Evolutionary conservation across 2,888 invertebrate genomes (phyloP).

Genomic region (Temnothorax unifasciatus): DNA sequence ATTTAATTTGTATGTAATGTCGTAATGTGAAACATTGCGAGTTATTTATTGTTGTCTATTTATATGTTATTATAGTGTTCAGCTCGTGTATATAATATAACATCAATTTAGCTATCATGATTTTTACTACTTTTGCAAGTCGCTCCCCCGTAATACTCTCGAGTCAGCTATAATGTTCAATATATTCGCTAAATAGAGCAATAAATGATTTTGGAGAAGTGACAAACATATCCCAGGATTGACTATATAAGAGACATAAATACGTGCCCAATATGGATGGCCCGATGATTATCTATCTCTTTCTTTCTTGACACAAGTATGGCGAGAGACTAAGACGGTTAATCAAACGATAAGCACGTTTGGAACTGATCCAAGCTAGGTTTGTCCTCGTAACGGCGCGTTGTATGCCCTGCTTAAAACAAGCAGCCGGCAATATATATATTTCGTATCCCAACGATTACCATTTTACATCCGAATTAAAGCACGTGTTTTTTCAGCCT

Average conservation of each 20-base stretch:
- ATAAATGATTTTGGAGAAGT: background rate
- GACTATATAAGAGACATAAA: slow-evolving; percentile 11
- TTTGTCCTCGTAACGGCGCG: slow-evolving; percentile 62
- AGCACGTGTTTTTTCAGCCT: background rate
- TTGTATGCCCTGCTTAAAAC: slow-evolving; percentile 43
- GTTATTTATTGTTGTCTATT: background rate
- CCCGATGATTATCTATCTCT: slow-evolving; percentile 59
- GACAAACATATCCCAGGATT: background rate
- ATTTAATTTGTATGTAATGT: slow-evolving; percentile 16
- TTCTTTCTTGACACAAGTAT: slow-evolving; percentile 60
- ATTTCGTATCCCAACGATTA: slow-evolving; percentile 40
- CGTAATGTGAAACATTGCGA: background rate
- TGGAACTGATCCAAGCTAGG: slow-evolving; percentile 71
- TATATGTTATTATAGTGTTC: background rate
- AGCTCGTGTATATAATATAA: background rate
- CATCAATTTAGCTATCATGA: background rate
- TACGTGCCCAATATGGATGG: slow-evolving; percentile 41
- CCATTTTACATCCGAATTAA: background rate
- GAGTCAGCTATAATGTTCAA: background rate
- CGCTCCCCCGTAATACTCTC: background rate
- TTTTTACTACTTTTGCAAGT: slow-evolving; percentile 4
- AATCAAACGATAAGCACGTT: slow-evolving; percentile 75
- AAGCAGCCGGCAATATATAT: slow-evolving; percentile 35
- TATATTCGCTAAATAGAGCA: background rate
- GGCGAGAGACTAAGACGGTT: slow-evolving; percentile 69